Percentiles rank a stretch among this genome's conserved stretches.
phyloP scores from a whole-genome alignment of 2,113 vertebrate species.

The Cephalopholis sonnerati region DNA sequence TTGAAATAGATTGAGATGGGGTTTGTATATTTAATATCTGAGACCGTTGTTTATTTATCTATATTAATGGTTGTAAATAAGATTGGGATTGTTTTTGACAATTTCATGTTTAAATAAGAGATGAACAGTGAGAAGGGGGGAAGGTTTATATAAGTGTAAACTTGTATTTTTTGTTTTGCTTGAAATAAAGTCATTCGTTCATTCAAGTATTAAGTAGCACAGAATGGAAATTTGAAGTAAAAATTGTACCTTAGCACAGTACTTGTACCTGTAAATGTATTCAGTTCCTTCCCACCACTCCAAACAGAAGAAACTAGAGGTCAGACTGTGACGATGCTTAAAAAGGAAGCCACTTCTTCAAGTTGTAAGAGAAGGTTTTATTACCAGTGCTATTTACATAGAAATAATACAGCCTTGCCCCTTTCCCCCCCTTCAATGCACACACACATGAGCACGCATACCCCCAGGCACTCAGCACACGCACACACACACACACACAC shows the following conservation, averaged over 20 bases:
- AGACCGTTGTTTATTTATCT: too few species aligned
- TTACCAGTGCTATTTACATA: conserved; percentile 88
- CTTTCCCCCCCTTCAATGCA: conserved; percentile 17
- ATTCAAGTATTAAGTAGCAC: background rate
- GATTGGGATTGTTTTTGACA: too few species aligned
- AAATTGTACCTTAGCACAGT: background rate
- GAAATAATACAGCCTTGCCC: conserved; percentile 81
- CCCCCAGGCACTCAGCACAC: conserved; percentile 77
- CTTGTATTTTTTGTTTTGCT: too few species aligned
- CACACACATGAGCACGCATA: conserved; percentile 63
- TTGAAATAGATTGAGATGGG: too few species aligned
- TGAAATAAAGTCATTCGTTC: too few species aligned
- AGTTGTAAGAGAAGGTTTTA: conserved; percentile 84
- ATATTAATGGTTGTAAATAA: too few species aligned
- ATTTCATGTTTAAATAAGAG: too few species aligned
- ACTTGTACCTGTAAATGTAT: background rate
- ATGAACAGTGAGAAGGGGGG: too few species aligned
- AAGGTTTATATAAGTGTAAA: too few species aligned
- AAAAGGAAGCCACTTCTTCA: conserved; percentile 58
- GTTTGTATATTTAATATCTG: too few species aligned
- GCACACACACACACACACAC: conserved; percentile 4
- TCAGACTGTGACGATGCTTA: background rate
- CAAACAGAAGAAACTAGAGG: background rate
- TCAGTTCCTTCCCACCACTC: background rate
- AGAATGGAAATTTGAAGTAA: background rate